Evolutionary conservation across 2,113 vertebrate species (phyloP).

Genomic region (Mus pahari): DNA sequence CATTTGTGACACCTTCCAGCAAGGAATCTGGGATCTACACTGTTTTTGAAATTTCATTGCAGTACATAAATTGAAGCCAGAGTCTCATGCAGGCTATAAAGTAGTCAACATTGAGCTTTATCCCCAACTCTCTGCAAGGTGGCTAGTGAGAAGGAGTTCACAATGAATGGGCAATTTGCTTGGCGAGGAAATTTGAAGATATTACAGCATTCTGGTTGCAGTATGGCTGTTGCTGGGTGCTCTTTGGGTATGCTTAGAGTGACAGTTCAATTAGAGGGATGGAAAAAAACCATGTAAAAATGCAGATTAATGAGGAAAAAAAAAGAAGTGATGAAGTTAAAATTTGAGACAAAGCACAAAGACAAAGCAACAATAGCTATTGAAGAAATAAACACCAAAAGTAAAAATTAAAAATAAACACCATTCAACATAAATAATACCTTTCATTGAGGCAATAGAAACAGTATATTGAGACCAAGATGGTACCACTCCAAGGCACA

Average conservation of each 20-base stretch:
- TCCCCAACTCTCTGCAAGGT: neutral
- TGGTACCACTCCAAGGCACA: neutral
- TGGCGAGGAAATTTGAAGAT: neutral
- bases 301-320: neutral
- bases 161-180: neutral
- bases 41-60: neutral
- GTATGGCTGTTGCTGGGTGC: neutral
- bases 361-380: neutral
- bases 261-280: neutral
- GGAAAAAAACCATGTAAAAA: neutral
- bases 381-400: neutral
- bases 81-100: neutral
- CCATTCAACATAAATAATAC: neutral
- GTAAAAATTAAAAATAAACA: neutral
- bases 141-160: neutral
- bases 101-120: neutral
- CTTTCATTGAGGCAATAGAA: neutral
- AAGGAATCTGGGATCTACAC: neutral
- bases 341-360: neutral
- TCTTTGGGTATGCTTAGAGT: neutral
- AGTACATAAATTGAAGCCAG: neutral
- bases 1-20: neutral
- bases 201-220: neutral
- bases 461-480: neutral
- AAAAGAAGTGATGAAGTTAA: neutral